Evolutionary conservation across 2,113 vertebrate genomes (phyloP).

Genomic region (Sapayoa aenigma): DNA sequence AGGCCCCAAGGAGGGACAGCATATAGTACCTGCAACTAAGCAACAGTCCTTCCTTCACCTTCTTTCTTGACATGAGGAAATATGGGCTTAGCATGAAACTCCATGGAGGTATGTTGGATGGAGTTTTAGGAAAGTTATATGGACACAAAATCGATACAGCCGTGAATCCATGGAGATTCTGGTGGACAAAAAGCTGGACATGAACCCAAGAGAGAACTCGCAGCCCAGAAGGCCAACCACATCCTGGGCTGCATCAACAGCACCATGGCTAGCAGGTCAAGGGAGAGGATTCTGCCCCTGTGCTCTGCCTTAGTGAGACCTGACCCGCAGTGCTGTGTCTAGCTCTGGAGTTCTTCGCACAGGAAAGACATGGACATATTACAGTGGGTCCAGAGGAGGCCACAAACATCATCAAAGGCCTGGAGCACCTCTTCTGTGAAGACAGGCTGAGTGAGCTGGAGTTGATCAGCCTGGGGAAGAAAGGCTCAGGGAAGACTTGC

Average conservation of each 20-base stretch:
- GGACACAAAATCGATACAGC: background rate
- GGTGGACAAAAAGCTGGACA: background rate
- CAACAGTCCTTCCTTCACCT: background rate
- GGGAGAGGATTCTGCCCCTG: background rate
- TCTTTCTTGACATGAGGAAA: background rate
- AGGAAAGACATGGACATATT: no score
- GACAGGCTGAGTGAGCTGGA: background rate
- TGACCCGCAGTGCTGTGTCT: background rate
- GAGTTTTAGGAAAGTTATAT: background rate
- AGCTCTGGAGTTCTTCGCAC: background rate
- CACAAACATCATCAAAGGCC: background rate
- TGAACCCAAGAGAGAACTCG: background rate
- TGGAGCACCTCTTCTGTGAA: background rate
- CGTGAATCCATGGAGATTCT: background rate
- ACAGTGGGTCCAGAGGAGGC: background rate
- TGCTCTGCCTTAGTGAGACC: background rate
- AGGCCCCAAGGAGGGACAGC: background rate
- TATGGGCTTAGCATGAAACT: background rate
- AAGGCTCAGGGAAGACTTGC: accelerated
- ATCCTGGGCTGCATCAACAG: background rate
- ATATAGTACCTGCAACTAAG: accelerated
- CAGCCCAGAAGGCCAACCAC: background rate
- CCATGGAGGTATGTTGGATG: background rate
- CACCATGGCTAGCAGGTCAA: accelerated
- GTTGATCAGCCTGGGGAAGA: background rate